These are phyloP conservation scores for Phortica okadai DNA, from an alignment of 2,888 invertebrate species.

Conservation along the genomic window DNA sequence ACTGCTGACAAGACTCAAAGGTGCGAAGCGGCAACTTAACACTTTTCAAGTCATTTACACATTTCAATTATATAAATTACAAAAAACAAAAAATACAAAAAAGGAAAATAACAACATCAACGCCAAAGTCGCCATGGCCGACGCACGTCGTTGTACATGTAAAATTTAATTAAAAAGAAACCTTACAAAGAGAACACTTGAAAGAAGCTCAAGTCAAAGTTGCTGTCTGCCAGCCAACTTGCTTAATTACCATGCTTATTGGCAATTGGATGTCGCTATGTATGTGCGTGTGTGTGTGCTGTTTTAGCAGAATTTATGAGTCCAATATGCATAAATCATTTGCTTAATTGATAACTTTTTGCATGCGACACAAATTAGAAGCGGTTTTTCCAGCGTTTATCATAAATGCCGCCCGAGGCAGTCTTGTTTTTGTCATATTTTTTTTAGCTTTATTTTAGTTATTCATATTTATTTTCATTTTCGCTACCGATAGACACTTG, in stretches of 20 bases:
- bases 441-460: background rate
- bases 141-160: slow-evolving; percentile 51
- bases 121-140: slow-evolving; percentile 46
- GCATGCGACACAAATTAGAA: slow-evolving; percentile 69
- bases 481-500: slow-evolving; percentile 54
- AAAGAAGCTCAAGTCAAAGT: background rate
- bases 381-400: slow-evolving; percentile 34
- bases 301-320: slow-evolving; percentile 60
- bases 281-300: background rate
- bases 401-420: background rate
- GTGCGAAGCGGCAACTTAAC: slow-evolving; percentile 50
- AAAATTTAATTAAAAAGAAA: slow-evolving; percentile 67
- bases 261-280: background rate
- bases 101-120: slow-evolving; percentile 36
- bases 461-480: background rate
- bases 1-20: background rate
- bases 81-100: background rate
- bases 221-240: background rate
- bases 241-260: slow-evolving; percentile 7
- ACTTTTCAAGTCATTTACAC: slow-evolving; percentile 70
- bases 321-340: slow-evolving; percentile 59
- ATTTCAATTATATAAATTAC: slow-evolving; percentile 59
- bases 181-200: slow-evolving; percentile 43
- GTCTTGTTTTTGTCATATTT: background rate
- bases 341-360: slow-evolving; percentile 67